phyloP scores from a whole-genome alignment of 2,113 vertebrate species.

The Etheostoma spectabile region DNA sequence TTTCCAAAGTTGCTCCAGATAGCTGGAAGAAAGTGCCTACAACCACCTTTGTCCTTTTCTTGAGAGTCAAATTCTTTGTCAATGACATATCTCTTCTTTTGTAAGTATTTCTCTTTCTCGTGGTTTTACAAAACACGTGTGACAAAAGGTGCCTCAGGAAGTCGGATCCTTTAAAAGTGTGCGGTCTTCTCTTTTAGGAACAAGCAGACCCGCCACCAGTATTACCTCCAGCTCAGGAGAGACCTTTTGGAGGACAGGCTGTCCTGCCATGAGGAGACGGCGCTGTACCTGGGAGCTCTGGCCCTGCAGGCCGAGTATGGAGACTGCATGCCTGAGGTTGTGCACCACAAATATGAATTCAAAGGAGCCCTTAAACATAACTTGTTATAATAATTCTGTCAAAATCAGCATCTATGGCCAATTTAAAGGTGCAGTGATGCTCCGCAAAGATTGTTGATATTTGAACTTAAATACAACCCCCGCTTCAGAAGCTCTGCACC shows the following conservation, averaged over 20 bases:
- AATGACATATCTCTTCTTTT: conserved; percentile 84
- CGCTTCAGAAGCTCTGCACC: too few relatives aligned
- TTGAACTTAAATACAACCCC: too few relatives aligned
- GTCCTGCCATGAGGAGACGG: conserved; percentile 86
- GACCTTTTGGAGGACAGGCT: conserved; percentile 91
- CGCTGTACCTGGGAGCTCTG: conserved; percentile 87
- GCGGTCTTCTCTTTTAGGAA: conserved; percentile 78
- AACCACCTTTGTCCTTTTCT: conserved; percentile 87
- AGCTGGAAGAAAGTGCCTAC: conserved; percentile 90
- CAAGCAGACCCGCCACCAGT: conserved; percentile 88
- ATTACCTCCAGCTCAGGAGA: conserved; percentile 92
- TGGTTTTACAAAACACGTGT: background rate
- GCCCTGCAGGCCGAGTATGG: conserved; percentile 91
- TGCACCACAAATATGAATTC: conserved; percentile 32
- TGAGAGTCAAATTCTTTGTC: conserved; percentile 92
- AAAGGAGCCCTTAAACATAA: background rate
- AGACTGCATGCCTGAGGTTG: conserved; percentile 87
- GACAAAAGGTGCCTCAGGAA: background rate
- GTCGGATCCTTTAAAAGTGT: background rate
- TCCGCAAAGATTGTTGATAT: too few relatives aligned
- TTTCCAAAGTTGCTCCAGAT: conserved; percentile 90
- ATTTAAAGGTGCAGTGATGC: background rate
- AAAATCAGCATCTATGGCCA: background rate
- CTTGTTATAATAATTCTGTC: background rate
- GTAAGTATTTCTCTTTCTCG: conserved; percentile 81